Evolutionary conservation across 1,140 invertebrate genomes (phyloP), one percentile per base, ranked within the genome.

Genomic region (Drosophila miranda): DNA sequence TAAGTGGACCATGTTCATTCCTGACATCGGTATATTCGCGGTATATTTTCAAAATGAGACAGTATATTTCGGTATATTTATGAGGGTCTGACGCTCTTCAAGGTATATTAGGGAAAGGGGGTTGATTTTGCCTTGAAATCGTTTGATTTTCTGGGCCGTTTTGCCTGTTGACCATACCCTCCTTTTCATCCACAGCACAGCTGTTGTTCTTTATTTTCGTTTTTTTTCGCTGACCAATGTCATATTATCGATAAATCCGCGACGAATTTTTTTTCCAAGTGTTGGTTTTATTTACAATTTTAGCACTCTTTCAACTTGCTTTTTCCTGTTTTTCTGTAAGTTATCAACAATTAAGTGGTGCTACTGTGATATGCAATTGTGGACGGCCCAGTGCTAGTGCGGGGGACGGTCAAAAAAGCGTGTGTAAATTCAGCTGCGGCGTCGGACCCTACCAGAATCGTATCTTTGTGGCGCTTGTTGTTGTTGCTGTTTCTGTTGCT

Each of bases 271-370:
- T 23, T 83, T 79, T 61, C 73, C 73, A 73, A 79, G 81, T 86
- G 77, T 84, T 72, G 76, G 58, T 84, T 84, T 84, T 84, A 76
- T 80, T 84, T 84, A 74, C 78, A 50, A 62, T 87, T 87, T 86
- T 69, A 78, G 67, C 60, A 69, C 74, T 78, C 48, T 82, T 81
- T 48, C 38, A 61, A 58, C 69, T 62, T 48, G 70, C 53, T 61
- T 71, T 62, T 74, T 50, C 44, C 72, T 64, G 43, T 43, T 70
- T 78, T 87, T 75, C 63, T 71, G 82, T 87, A 87, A 87, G 82
- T 87, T 68, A 57, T 13, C 13, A 42, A 62, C 28, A 61, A 81
- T 87, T 87, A 71, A 88, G 49, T 19, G 38, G 54, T 21, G 3
- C n/a, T 46, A 55, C 14, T 51, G 23, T 45, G 26, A n/a, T 13